Conservation (phyloP, 2,797 vertebrate species). For the Diceros bicornis region DNA sequence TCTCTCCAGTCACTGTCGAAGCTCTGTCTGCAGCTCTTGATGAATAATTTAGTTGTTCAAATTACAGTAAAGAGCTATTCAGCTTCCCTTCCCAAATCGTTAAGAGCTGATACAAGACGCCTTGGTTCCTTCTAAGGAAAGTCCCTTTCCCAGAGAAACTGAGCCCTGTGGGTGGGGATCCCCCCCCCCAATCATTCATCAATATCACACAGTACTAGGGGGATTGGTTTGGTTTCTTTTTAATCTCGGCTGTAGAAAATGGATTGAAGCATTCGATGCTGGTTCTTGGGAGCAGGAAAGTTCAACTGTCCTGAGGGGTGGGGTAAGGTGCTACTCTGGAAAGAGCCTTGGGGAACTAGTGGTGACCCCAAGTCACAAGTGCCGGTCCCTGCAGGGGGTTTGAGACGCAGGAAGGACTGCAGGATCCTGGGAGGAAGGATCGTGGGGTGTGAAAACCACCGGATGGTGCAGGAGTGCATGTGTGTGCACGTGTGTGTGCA, state of each 20-base stretch:
- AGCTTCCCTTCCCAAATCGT: constrained; percentile 86
- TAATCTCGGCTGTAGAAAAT: neutral
- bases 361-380: neutral
- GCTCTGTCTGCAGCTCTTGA: constrained; percentile 20
- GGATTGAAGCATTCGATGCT: neutral
- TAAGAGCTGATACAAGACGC: constrained; percentile 63
- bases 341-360: neutral
- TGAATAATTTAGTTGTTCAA: constrained; percentile 88
- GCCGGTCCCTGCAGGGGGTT: neutral
- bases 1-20: neutral
- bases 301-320: accelerated
- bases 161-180: neutral
- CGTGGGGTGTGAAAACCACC: accelerated
- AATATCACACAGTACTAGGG: neutral
- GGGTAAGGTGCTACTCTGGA: neutral
- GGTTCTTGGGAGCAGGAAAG: neutral
- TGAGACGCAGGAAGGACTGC: accelerated
- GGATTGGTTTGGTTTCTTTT: neutral
- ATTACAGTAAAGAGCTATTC: constrained; percentile 87
- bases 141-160: constrained; percentile 68
- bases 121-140: constrained; percentile 79
- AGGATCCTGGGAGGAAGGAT: neutral
- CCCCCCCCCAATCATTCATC: neutral
- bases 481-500: neutral
- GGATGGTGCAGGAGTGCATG: accelerated